These are phyloP conservation scores for Magallana angulata DNA, from an alignment of 1,140 invertebrate species.

Conservation along the genomic window DNA sequence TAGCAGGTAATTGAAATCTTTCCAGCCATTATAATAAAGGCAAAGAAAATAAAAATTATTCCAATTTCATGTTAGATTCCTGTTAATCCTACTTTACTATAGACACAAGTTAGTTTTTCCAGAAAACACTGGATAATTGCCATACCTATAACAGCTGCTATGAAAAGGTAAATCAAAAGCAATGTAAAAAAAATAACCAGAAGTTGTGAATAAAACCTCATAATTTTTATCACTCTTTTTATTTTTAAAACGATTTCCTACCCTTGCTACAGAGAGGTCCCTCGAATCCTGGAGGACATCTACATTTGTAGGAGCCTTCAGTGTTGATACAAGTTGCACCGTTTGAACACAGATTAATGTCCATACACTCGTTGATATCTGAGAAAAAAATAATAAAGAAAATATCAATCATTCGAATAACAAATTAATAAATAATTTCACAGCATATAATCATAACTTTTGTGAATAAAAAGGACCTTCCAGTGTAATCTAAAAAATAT, in stretches of 20 bases:
- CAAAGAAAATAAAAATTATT: neutral
- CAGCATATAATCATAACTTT: neutral
- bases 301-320: conserved; percentile 39
- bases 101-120: neutral
- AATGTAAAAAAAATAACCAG: neutral
- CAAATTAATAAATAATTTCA: too few relatives aligned
- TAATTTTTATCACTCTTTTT: too few relatives aligned
- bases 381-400: neutral
- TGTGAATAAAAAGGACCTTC: too few relatives aligned
- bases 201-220: neutral
- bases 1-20: neutral
- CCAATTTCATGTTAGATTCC: neutral
- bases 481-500: neutral
- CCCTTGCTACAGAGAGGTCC: conserved; percentile 40
- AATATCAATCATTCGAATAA: too few relatives aligned
- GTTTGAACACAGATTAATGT: conserved; percentile 31
- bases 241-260: neutral
- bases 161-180: neutral
- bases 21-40: neutral
- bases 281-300: conserved; percentile 32
- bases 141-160: conserved; percentile 3
- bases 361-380: conserved; percentile 42
- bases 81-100: neutral
- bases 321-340: conserved; percentile 43
- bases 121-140: neutral